Evolutionary conservation across 2,888 invertebrate species (phyloP).

Genomic region (Gryllus longicercus): DNA sequence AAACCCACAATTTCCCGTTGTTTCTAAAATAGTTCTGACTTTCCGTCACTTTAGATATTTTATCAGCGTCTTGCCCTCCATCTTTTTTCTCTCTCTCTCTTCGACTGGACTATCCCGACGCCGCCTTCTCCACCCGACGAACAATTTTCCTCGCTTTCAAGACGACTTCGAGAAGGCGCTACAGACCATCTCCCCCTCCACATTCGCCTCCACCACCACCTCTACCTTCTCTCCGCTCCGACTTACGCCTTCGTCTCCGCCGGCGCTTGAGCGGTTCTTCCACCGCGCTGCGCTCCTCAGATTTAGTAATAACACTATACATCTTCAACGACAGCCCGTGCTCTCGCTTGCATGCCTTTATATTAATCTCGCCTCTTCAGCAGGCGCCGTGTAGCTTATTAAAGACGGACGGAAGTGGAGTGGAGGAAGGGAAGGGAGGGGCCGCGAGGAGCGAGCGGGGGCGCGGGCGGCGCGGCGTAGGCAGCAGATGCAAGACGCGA

Average conservation of each 20-base stretch:
- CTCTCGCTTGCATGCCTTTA: constrained; percentile 17
- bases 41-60: too few relatives aligned
- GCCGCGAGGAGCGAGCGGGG: background rate
- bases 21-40: too few relatives aligned
- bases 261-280: constrained; percentile 1
- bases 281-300: background rate
- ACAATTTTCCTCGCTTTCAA: background rate
- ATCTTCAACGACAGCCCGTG: constrained; percentile 17
- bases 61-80: too few relatives aligned
- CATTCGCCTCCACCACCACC: background rate
- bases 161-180: background rate
- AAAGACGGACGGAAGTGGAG: background rate
- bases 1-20: too few relatives aligned
- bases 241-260: background rate
- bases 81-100: too few relatives aligned
- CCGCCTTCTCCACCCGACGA: background rate
- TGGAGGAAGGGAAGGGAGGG: background rate
- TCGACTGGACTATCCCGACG: too few relatives aligned
- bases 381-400: background rate
- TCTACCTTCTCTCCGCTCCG: background rate
- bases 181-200: background rate
- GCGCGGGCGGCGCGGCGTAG: background rate
- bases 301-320: constrained; percentile 17
- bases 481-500: background rate
- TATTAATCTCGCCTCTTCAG: constrained; percentile 17